Conservation (phyloP, 2,888 invertebrate species). For the Phania funesta region DNA sequence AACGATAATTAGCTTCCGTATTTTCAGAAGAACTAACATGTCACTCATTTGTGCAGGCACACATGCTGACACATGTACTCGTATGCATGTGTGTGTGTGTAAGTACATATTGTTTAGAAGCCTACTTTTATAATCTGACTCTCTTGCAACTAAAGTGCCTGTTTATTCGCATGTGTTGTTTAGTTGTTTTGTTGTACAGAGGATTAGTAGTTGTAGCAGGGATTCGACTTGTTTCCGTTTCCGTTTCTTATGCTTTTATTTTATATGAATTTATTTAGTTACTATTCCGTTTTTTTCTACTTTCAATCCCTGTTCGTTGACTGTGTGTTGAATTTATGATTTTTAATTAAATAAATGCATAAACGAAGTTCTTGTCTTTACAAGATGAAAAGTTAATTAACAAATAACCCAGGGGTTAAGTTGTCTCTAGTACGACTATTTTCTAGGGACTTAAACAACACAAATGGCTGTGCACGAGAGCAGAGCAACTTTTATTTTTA, state of each 20-base stretch:
- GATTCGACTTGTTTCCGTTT: conserved; percentile 23
- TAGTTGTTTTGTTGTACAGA: background rate
- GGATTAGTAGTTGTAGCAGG: background rate
- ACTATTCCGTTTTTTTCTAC: background rate
- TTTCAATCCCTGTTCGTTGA: background rate
- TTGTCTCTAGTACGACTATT: background rate
- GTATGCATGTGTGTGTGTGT: too few species aligned
- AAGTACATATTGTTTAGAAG: background rate
- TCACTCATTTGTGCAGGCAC: too few species aligned
- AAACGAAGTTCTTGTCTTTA: background rate
- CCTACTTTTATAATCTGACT: background rate
- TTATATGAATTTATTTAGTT: background rate
- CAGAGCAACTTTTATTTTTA: background rate
- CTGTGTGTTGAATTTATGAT: conserved; percentile 49
- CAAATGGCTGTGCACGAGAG: background rate
- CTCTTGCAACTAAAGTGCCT: background rate
- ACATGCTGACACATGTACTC: too few species aligned
- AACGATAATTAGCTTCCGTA: too few species aligned
- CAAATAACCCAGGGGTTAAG: conserved; percentile 32
- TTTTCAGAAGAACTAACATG: too few species aligned
- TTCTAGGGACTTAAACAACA: conserved; percentile 11
- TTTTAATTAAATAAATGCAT: conserved; percentile 58
- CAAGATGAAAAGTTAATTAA: conserved; percentile 51
- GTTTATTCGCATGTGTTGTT: background rate
- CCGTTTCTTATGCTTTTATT: background rate